phyloP scores from a whole-genome alignment of 2,888 invertebrate species.

The Clistopyga incitator region DNA sequence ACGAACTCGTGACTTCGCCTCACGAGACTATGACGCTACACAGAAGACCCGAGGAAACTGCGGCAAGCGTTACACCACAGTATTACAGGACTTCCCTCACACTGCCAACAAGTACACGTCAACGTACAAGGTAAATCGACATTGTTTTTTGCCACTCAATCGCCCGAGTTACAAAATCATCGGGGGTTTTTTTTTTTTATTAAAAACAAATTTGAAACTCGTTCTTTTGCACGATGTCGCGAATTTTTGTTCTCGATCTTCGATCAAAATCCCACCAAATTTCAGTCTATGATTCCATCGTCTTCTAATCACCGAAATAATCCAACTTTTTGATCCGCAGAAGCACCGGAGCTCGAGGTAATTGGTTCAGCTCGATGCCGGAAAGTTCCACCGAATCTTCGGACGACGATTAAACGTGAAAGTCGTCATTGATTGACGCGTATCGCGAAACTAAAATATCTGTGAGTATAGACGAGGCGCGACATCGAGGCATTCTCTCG shows the following conservation, averaged over 20 bases:
- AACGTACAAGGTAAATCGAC: conserved; percentile 84
- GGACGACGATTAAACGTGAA: conserved; percentile 81
- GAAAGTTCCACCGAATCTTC: conserved; percentile 85
- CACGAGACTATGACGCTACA: conserved; percentile 90
- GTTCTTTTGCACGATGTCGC: too few species aligned
- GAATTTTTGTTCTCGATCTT: not conserved
- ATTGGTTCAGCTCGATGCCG: conserved; percentile 86
- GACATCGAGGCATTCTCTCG: conserved; percentile 45
- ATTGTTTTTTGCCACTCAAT: not conserved
- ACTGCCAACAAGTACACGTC: conserved; percentile 87
- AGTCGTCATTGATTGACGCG: conserved; percentile 11
- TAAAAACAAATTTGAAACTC: too few species aligned
- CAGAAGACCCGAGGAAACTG: conserved; percentile 85
- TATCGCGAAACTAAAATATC: conserved; percentile 40
- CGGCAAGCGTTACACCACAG: conserved; percentile 83
- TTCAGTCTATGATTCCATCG: too few species aligned
- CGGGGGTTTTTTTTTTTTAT: too few species aligned
- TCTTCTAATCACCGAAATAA: not conserved
- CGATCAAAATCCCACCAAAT: not conserved
- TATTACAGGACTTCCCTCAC: conserved; percentile 88
- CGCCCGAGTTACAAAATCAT: not conserved
- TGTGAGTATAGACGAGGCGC: conserved; percentile 52
- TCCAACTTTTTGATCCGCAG: conserved; percentile 68
- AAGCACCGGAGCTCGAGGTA: conserved; percentile 84
- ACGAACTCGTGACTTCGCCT: conserved; percentile 85